A percentile compares a stretch with the other conserved stretches of the same genome.
Conservation (phyloP, 2,797 vertebrate species). For the Molossus molossus region DNA sequence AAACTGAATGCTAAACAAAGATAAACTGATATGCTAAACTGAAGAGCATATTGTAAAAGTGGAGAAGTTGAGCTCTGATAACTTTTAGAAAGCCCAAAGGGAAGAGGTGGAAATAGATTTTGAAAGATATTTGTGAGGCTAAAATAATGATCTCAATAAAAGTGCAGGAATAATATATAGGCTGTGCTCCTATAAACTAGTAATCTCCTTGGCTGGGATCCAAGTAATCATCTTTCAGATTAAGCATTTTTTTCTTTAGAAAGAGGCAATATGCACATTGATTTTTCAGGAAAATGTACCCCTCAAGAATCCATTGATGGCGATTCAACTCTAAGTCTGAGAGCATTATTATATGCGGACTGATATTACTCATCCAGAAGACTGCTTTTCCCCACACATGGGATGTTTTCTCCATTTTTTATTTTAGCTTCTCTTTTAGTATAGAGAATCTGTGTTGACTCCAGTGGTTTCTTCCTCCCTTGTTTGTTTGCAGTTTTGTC, state of each 20-base stretch:
- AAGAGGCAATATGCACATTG: conserved; percentile 20
- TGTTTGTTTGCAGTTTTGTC: conserved; percentile 8
- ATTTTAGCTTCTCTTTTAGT: conserved; percentile 63
- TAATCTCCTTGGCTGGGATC: conserved; percentile 1
- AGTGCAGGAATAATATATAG: conserved; percentile 34
- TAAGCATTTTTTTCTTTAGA: conserved; percentile 20
- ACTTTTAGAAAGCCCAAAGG: conserved; percentile 31
- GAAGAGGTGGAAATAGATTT: background rate
- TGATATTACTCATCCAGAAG: conserved; percentile 16
- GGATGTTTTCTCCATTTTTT: conserved; percentile 60
- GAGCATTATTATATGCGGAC: background rate
- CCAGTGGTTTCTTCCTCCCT: background rate
- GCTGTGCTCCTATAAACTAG: background rate
- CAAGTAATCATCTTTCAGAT: background rate
- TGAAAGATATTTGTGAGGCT: conserved; percentile 58
- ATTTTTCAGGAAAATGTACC: conserved; percentile 54
- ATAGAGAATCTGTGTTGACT: background rate
- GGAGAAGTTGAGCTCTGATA: background rate
- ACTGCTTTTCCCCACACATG: background rate
- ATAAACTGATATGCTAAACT: background rate
- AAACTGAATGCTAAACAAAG: too few species aligned
- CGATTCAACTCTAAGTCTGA: background rate
- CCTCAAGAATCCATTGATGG: background rate
- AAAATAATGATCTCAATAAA: conserved; percentile 66
- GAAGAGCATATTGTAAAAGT: background rate